Evolutionary conservation across 1,140 invertebrate genomes (phyloP), one percentile per base, ranked within the genome.

Genomic region (Lineus longissimus): DNA sequence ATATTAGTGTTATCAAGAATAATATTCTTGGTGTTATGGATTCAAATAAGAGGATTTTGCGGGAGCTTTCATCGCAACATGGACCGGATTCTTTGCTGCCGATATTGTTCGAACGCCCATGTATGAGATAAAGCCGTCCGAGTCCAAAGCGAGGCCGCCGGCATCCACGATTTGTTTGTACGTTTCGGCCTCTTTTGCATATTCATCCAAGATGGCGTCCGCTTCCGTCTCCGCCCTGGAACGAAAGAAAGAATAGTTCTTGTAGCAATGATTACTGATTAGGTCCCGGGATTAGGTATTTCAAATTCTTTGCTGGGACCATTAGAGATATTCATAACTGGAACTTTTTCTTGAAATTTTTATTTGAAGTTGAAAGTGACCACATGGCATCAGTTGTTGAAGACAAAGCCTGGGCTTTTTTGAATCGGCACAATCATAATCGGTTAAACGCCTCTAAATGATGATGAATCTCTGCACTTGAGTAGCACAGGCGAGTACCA

Each of bases 91-190:
- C 61, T 73, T 74, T 30, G 77, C 75, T 27, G 71, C 67, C 33
- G 73, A 45, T 22, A 79, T 77, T 22, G 74, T 75, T 27, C 77
- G 69, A 4, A 75, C 70, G 9, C 74, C 76, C 40, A 79, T 63
- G 61, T 79, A 77, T 1, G 76, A 74, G 59, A 79, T 73, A 45
- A 79, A 75, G 0, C 73, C 76, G 25, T 79, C 74, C 0, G 72
- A 63, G 15, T 69, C 67, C 57, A 76, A 74, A 22, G 65, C 68
- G 1, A 79, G 68, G 19, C 76, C 73, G 15, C 57, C 27, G 1
- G 64, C 45, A 66, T 60, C 60, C 22, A 76, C 62, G 15, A 76
- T 70, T 47, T 71, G 51, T 27, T 70, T 59, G 61, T 79, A 79
- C 6, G 74, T 75, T 30, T 76, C 75, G 27, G 74, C 70, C 61